Conservation (phyloP, 2,113 vertebrate genomes). For the Tragulus kanchil region DNA sequence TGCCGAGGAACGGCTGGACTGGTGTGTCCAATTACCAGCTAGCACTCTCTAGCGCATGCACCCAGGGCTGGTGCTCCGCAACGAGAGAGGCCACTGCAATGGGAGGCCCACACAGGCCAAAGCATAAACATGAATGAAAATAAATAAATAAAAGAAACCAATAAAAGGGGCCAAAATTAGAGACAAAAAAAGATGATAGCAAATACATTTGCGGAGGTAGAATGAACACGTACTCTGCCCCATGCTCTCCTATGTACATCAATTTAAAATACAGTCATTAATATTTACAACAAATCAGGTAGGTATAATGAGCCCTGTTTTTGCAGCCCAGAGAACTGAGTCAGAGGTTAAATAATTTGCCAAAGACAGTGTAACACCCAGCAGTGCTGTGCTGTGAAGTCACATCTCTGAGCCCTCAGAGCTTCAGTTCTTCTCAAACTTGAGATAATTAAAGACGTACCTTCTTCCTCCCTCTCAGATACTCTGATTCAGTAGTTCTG, state of each 20-base stretch:
- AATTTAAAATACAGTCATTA: slow-evolving; percentile 40
- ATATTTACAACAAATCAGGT: slow-evolving; percentile 35
- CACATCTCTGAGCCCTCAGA: not conserved
- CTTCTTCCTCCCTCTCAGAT: not conserved
- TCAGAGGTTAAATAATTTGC: not conserved
- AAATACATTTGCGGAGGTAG: not conserved
- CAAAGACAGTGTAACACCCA: not conserved
- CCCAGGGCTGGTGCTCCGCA: too few species aligned
- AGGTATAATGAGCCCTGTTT: not conserved
- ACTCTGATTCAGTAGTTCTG: not conserved
- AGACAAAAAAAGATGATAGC: not conserved
- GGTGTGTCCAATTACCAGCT: too few species aligned
- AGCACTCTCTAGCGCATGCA: too few species aligned
- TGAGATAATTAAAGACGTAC: not conserved
- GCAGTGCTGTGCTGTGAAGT: not conserved
- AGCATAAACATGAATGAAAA: too few species aligned
- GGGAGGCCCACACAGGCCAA: too few species aligned
- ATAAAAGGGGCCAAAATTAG: too few species aligned
- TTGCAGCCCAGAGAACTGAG: not conserved
- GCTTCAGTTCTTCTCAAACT: not conserved
- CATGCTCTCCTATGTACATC: not conserved
- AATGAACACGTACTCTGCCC: not conserved
- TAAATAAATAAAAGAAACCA: too few species aligned
- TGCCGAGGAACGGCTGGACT: too few species aligned
- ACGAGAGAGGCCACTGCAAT: too few species aligned